phyloP scores from a whole-genome alignment of 2,888 invertebrate genomes.

The Heliconius hortense region DNA sequence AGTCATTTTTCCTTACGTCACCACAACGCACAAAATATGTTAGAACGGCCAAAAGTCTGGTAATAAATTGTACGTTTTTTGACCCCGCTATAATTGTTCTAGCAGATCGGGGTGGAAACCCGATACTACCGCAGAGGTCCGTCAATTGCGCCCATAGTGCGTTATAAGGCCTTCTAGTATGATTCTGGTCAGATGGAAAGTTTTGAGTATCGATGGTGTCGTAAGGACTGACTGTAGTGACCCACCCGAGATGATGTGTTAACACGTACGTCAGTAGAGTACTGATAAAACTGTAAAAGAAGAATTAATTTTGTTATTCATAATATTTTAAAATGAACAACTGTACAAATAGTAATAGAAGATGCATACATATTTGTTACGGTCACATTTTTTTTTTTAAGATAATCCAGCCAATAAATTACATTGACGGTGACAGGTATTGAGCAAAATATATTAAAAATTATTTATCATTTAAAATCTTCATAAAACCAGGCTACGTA shows the following conservation, averaged over 20 bases:
- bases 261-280: slow-evolving; percentile 93
- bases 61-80: slow-evolving; percentile 84
- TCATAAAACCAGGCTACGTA: background rate
- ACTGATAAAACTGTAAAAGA: slow-evolving; percentile 91
- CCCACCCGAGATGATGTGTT: slow-evolving; percentile 96
- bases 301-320: background rate
- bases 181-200: slow-evolving; percentile 32
- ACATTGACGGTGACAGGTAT: too few species aligned
- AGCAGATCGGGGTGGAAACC: slow-evolving; percentile 88
- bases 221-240: slow-evolving; percentile 86
- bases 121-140: slow-evolving; percentile 93
- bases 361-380: background rate
- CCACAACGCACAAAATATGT: slow-evolving; percentile 94
- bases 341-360: background rate
- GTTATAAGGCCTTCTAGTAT: slow-evolving; percentile 85
- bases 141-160: slow-evolving; percentile 94
- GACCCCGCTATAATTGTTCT: slow-evolving; percentile 90
- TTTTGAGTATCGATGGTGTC: slow-evolving; percentile 61
- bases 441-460: too few species aligned
- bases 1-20: slow-evolving; percentile 83
- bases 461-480: too few species aligned
- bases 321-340: background rate
- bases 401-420: background rate
- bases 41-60: slow-evolving; percentile 88
- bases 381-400: too few species aligned